A percentile compares a stretch with the other conserved stretches of the same genome.
Conservation (phyloP, 1,140 invertebrate genomes). For the Delia radicum region DNA sequence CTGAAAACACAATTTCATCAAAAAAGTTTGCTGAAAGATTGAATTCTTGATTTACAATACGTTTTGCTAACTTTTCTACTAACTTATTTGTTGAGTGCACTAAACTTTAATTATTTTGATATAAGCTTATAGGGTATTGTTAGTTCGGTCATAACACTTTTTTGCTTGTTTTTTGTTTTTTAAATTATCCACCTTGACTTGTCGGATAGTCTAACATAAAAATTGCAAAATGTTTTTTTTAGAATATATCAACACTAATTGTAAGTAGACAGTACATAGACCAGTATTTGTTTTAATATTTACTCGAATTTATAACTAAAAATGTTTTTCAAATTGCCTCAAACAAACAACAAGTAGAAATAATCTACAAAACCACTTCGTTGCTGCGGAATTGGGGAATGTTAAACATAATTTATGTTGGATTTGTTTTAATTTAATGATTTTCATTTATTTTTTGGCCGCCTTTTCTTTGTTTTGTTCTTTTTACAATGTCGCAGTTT, state of each 20-base stretch:
- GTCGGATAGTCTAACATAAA: background rate
- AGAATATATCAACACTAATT: background rate
- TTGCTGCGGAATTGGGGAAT: no score
- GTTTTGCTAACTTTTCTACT: no score
- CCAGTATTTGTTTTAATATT: background rate
- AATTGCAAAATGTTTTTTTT: background rate
- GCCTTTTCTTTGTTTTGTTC: background rate
- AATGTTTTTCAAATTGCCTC: background rate
- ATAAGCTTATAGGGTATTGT: no score
- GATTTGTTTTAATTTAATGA: background rate
- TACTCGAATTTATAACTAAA: no score
- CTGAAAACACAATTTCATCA: no score
- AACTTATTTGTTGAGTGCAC: no score
- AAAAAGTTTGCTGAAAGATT: no score
- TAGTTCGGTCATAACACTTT: no score
- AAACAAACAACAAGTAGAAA: background rate
- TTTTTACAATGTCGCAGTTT: background rate
- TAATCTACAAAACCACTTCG: background rate
- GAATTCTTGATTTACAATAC: no score
- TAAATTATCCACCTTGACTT: background rate
- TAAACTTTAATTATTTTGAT: no score
- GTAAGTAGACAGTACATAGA: no score
- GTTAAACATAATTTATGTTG: background rate
- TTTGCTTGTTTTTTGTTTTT: background rate
- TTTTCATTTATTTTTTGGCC: background rate